Percentiles rank a stretch among this genome's conserved stretches.
Conservation (phyloP, 2,888 invertebrate species). For the Eristalis intricaria region DNA sequence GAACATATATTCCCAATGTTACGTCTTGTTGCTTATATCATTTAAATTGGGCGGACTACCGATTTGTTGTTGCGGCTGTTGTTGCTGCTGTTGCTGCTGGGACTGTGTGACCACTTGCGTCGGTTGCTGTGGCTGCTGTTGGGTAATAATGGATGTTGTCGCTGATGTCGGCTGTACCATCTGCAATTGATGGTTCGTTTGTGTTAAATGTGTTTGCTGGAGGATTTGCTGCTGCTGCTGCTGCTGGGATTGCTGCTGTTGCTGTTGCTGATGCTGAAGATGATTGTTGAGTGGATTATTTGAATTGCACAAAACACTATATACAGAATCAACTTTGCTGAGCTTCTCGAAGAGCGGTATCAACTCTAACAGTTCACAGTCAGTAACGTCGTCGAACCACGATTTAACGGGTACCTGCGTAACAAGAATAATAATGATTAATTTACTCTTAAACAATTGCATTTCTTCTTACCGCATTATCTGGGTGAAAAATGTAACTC, state of each 20-base stretch:
- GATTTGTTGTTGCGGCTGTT: conserved; percentile 75
- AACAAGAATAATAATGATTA: neutral
- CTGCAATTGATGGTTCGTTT: conserved; percentile 74
- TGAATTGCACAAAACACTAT: conserved; percentile 95
- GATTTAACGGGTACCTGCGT: conserved; percentile 97
- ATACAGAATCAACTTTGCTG: conserved; percentile 98
- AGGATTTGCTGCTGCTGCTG: conserved; percentile 75
- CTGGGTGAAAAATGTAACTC: conserved; percentile 99
- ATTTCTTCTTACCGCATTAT: conserved; percentile 97
- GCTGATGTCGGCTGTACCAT: conserved; percentile 76
- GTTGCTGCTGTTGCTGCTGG: conserved; percentile 75
- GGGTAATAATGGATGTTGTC: conserved; percentile 80
- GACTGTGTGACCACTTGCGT: conserved; percentile 53
- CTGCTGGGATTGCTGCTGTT: conserved; percentile 15
- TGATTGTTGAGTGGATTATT: conserved; percentile 87
- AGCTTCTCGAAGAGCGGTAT: conserved; percentile 99
- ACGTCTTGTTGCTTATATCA: conserved; percentile 81
- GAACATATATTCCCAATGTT: conserved; percentile 82
- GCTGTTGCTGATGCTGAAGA: conserved; percentile 62
- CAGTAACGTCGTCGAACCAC: conserved; percentile 99
- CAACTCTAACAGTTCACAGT: conserved; percentile 97
- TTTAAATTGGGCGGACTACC: conserved; percentile 81
- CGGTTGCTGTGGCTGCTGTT: conserved; percentile 74
- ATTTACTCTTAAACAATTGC: conserved; percentile 3
- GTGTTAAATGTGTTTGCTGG: conserved; percentile 73